Base-by-base conservation (phyloP, 2,113 vertebrate species). In the Notothenia coriiceps region DNA sequence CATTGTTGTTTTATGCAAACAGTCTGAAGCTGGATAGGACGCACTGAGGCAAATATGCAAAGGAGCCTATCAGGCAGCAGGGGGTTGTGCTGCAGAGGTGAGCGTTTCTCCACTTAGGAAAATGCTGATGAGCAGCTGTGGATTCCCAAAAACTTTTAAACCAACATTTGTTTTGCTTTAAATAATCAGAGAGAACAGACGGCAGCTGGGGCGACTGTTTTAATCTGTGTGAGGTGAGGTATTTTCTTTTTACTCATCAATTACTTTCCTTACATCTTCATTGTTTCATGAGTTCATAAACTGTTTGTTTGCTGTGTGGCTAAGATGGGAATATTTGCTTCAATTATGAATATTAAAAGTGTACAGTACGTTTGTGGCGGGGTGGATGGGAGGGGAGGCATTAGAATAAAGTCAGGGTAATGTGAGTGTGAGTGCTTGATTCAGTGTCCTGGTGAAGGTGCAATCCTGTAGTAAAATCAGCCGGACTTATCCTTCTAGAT, bases 1-100 rank as follows among this genome's bases (percentile, higher is more conserved):
- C 86, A 90, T 92, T 95, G 94, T 94, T 95, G 93, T 94, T 94
- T 95, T 95, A 98, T 98, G 97, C 97, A 99, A 99, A 99, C 94
- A 67, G 70, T 33, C 77, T 89, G 90, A 84, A 89, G 87, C 91
- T 84, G 69, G 95, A 97, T 94, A 96, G 97, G 96, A 93, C 94
- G 86, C 89, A 94, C 66, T 89, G 90, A 87, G 65, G 87, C 86
- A 54, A 18, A 75, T 86, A 98, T 97, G 97, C 96, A 99, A 98
- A 99, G 95, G 11, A 70, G 25, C 79, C 87, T 66, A 75, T 82
- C 79, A 78, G 91, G 60, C 86, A 25, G 85, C 59, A 81, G 81
- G 17, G 33, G 17, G 33, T 62, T 91, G 78, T 43, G 35, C 80
- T 87, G 90, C 88, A 91, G 90, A 92, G 83, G 89, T 83, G 90